Conservation (phyloP, 2,888 invertebrate genomes). For the Venusia cambrica region DNA sequence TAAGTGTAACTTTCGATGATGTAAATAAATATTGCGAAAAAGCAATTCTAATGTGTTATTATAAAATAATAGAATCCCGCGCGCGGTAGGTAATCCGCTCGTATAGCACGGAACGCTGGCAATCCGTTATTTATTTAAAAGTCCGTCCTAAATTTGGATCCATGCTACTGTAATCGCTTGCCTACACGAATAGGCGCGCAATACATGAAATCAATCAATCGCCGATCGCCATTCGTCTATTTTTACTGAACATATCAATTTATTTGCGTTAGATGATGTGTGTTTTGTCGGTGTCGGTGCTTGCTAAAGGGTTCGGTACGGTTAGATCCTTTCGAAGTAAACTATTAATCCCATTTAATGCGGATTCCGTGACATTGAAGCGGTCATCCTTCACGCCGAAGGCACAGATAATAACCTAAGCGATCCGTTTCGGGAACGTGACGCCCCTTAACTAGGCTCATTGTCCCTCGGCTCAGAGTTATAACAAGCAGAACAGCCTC, state of each 20-base stretch:
- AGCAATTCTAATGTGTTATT: no score
- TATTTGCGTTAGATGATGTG: constrained; percentile 18
- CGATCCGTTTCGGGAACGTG: constrained; percentile 24
- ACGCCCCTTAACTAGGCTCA: constrained; percentile 25
- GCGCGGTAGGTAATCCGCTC: constrained; percentile 12
- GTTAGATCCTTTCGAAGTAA: constrained; percentile 7
- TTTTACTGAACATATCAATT: constrained; percentile 11
- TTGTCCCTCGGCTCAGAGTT: constrained; percentile 9
- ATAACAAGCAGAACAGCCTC: constrained; percentile 14
- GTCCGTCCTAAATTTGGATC: constrained; percentile 18
- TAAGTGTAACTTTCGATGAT: no score
- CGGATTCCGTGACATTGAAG: constrained; percentile 19
- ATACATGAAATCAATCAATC: constrained; percentile 21
- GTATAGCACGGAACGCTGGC: constrained; percentile 16
- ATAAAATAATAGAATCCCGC: no score
- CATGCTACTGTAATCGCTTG: constrained; percentile 18
- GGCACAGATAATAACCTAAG: constrained; percentile 10
- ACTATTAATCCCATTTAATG: constrained; percentile 18
- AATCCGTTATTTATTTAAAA: constrained; percentile 27
- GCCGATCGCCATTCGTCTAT: constrained; percentile 9
- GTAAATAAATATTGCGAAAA: no score
- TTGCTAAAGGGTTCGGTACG: no score
- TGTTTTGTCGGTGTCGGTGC: no score
- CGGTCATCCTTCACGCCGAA: constrained; percentile 14
- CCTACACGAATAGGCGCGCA: constrained; percentile 8